Evolutionary conservation across 2,888 invertebrate genomes (phyloP), one percentile per base, ranked within the genome.

Genomic region (Dromius quadrimaculatus): DNA sequence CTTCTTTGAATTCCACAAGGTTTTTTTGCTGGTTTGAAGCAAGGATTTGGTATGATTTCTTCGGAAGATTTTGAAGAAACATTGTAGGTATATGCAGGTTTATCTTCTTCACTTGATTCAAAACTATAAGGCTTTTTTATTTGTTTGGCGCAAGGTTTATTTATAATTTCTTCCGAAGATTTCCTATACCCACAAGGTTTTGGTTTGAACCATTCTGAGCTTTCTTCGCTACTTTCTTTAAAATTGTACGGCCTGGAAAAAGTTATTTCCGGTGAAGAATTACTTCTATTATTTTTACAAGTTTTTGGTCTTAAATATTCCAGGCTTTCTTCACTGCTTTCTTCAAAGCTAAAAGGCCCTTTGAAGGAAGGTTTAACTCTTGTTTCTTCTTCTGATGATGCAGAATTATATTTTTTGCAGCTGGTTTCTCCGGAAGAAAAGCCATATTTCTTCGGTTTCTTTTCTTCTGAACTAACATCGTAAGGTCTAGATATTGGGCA

Each of bases 181-280:
- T 28, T 13, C 19, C 17, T 34, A 4, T 8, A 17, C 15, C 59
- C 34, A 59, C 34, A 34, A 32, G 11, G 32, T 13, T 34, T 17
- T 5, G 32, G 32, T 59, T 59, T 59, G 15, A 19, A 2, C 13
- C 13, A 47, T 41, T 41, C 41, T 11, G 6, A 5, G 13, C 28
- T 61, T 61, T 61, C 61, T 41, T 61, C 38, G 19, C 22, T 61
- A 11, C 20, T 47, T 34, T 57, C 19, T 57, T 57, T 5, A 11
- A n/a, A 6, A 32, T 5, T 32, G 32, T 32, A 6, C 5, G 9
- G 45, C n/a, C 11, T 11, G 47, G 23, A 23, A 23, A 9, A 20
- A 20, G 45, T n/a, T 28, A 28, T 28, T 28, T 28, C 28, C 28
- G 28, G 28, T 22, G 45, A 23, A 1, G 19, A 57, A n/a, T n/a